These are phyloP conservation scores for Catharus bicknelli DNA, from an alignment of 2,113 vertebrate species.

Conservation along the genomic window DNA sequence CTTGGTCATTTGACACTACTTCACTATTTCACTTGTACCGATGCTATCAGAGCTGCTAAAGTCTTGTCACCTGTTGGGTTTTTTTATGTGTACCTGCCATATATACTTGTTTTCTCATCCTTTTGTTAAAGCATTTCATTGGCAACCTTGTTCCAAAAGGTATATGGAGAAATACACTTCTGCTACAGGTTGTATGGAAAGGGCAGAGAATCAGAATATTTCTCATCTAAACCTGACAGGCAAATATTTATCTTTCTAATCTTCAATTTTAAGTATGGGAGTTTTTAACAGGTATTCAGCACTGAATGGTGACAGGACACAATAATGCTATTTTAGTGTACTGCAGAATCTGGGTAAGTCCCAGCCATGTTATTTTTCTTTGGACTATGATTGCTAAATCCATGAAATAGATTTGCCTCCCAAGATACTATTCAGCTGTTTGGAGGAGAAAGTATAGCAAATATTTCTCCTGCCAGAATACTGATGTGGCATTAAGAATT, in stretches of 20 bases:
- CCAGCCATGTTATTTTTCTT: not conserved
- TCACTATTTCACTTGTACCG: not conserved
- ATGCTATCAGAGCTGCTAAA: not conserved
- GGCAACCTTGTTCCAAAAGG: not conserved
- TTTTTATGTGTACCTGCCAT: not conserved
- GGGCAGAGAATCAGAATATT: not conserved
- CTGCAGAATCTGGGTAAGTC: not conserved
- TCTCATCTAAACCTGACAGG: not conserved
- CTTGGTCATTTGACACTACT: not conserved
- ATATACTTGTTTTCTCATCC: not conserved
- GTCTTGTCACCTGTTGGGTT: not conserved
- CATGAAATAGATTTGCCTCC: not conserved
- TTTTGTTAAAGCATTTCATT: not conserved
- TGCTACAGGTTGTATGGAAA: not conserved
- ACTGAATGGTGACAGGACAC: not conserved
- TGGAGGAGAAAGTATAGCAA: not conserved
- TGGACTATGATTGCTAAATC: not conserved
- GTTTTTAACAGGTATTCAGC: not conserved
- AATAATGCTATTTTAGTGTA: not conserved
- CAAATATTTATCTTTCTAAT: not conserved
- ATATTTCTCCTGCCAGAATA: not conserved
- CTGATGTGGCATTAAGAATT: not conserved
- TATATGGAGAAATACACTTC: not conserved
- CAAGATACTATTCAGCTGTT: not conserved
- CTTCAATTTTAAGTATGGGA: not conserved